Percentiles rank a stretch among this genome's conserved stretches.
Conservation (phyloP, 2,797 vertebrate genomes). For the Brachyalestes nurse region DNA sequence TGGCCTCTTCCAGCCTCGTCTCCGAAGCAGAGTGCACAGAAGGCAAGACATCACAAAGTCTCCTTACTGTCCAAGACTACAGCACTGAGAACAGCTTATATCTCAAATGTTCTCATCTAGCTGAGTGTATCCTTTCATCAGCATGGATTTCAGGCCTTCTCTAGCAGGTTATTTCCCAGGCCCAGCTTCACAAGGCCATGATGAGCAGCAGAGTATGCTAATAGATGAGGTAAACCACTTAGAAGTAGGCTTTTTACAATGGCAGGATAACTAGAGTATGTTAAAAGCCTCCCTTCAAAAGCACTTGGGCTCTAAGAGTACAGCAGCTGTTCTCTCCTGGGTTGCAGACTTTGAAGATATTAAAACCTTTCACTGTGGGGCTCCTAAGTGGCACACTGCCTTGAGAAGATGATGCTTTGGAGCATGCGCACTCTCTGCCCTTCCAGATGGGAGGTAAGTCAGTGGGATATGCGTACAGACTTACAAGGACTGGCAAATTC, state of each 20-base stretch:
- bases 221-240: background rate
- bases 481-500: background rate
- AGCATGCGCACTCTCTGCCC: background rate
- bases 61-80: background rate
- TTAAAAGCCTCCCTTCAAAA: constrained; percentile 4
- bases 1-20: background rate
- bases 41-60: background rate
- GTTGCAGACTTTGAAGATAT: constrained; percentile 12
- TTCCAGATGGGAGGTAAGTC: constrained; percentile 30
- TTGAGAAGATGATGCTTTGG: background rate
- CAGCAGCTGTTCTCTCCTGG: constrained; percentile 1
- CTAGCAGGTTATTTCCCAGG: background rate
- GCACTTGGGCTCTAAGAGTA: background rate
- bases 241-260: background rate
- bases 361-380: constrained; percentile 3
- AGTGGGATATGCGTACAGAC: constrained; percentile 6
- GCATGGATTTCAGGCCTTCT: background rate
- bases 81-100: background rate
- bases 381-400: background rate
- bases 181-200: background rate
- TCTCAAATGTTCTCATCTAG: background rate
- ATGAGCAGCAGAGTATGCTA: background rate
- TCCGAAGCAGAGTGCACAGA: constrained; percentile 2
- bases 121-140: background rate
- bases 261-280: background rate